These are phyloP conservation scores for Chitala chitala DNA, from an alignment of 2,113 vertebrate genomes.

Conservation along the genomic window DNA sequence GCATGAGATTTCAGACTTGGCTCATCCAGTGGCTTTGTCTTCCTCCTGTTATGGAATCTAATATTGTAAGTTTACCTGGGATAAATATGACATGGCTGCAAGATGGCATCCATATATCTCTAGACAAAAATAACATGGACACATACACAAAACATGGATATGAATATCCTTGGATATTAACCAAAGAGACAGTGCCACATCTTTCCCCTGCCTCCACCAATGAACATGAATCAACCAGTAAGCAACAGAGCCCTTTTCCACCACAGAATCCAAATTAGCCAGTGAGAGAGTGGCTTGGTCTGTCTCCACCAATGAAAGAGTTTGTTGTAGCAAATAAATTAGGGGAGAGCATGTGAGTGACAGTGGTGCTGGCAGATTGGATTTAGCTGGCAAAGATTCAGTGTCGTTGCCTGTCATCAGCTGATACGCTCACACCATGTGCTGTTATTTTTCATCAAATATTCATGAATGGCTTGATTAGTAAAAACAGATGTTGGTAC, in stretches of 20 bases:
- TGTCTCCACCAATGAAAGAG: conserved; percentile 20
- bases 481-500: conserved; percentile 25
- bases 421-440: conserved; percentile 20
- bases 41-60: too few relatives aligned
- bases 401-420: conserved; percentile 25
- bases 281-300: background rate
- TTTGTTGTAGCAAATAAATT: conserved; percentile 20
- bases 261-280: conserved; percentile 20
- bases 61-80: too few relatives aligned
- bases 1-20: background rate
- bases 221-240: background rate
- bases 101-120: background rate
- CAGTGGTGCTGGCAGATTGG: conserved; percentile 1
- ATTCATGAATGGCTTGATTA: conserved; percentile 30
- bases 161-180: too few relatives aligned
- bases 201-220: too few relatives aligned
- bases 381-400: conserved; percentile 17
- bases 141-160: too few relatives aligned
- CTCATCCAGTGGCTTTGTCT: background rate
- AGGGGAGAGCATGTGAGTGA: conserved; percentile 23
- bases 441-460: conserved; percentile 24
- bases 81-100: too few relatives aligned
- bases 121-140: background rate
- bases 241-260: background rate
- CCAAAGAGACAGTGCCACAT: too few relatives aligned